A percentile compares a stretch with the other conserved stretches of the same genome.
Evolutionary conservation across 2,797 vertebrate genomes (phyloP).

Genomic region (Anas bernieri): DNA sequence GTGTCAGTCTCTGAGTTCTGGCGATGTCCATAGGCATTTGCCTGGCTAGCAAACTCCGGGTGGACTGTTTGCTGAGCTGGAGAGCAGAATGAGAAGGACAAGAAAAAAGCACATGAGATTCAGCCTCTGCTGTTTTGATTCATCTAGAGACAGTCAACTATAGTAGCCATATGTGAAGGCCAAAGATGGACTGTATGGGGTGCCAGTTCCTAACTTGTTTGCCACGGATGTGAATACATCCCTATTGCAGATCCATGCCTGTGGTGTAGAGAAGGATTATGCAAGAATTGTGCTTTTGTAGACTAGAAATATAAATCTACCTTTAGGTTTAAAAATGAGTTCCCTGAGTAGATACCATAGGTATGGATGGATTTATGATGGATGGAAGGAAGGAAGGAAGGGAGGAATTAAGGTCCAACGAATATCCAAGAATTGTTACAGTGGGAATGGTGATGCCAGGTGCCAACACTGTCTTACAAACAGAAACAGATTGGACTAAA

Average conservation of each 20-base stretch:
- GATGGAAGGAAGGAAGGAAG: not conserved
- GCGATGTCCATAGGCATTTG: not conserved
- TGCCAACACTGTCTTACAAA: not conserved
- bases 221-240: not conserved
- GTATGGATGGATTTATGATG: not conserved
- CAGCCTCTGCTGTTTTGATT: not conserved
- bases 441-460: not conserved
- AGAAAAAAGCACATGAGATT: not conserved
- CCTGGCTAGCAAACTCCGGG: not conserved
- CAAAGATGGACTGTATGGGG: not conserved
- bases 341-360: not conserved
- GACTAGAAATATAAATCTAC: not conserved
- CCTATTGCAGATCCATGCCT: not conserved
- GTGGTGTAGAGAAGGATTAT: not conserved
- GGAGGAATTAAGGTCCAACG: not conserved
- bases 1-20: not conserved
- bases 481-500: not conserved
- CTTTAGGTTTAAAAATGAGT: not conserved
- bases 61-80: not conserved
- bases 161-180: not conserved
- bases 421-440: not conserved
- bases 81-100: not conserved
- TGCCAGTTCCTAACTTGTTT: not conserved
- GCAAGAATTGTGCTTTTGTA: not conserved
- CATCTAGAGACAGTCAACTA: not conserved